These are phyloP conservation scores for Hirtodrosophila histrioides DNA, from an alignment of 2,888 invertebrate genomes.

Conservation along the genomic window DNA sequence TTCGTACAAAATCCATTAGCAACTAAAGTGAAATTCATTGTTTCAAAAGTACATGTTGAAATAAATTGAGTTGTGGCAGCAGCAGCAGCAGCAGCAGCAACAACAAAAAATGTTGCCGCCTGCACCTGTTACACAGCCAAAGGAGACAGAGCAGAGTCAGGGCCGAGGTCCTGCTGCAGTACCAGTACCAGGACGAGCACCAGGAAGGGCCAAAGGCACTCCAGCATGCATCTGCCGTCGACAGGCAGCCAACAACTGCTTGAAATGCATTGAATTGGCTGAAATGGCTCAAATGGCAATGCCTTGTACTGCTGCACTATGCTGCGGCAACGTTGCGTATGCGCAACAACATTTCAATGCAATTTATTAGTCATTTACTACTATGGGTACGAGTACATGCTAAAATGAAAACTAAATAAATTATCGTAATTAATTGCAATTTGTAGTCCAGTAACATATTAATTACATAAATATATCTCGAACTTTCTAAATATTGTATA, in stretches of 20 bases:
- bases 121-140: constrained; percentile 74
- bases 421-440: too few relatives aligned
- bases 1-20: constrained; percentile 78
- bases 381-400: not conserved
- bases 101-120: constrained; percentile 49
- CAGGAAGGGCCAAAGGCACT: constrained; percentile 34
- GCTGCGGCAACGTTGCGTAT: constrained; percentile 59
- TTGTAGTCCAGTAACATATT: too few relatives aligned
- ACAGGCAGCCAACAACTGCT: constrained; percentile 58
- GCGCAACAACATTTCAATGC: constrained; percentile 60
- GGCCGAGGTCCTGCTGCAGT: not conserved
- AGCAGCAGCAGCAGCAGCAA: constrained; percentile 31
- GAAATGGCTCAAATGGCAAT: constrained; percentile 41
- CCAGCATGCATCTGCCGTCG: constrained; percentile 51
- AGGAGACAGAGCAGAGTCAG: constrained; percentile 32
- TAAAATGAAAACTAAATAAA: constrained; percentile 12
- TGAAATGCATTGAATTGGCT: constrained; percentile 67
- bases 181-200: not conserved
- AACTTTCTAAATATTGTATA: too few relatives aligned
- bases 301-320: constrained; percentile 8
- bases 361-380: constrained; percentile 58
- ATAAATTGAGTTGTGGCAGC: constrained; percentile 81
- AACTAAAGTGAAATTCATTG: constrained; percentile 81
- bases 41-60: constrained; percentile 81
- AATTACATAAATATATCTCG: too few relatives aligned